phyloP scores from a whole-genome alignment of 64 coral and sea anemone species.

The Actinia tenebrosa region DNA sequence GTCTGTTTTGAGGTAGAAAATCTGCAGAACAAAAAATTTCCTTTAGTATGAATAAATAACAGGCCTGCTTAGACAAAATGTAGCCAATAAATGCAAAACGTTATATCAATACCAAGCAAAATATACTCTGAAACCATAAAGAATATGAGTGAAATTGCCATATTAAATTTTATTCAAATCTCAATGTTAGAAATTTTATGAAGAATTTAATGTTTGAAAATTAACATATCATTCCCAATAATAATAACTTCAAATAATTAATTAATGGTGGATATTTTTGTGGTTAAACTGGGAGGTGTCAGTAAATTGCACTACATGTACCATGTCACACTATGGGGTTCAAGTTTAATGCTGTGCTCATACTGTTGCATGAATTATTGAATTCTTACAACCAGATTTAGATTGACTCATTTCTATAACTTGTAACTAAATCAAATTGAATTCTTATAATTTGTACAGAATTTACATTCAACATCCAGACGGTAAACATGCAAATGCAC shows the following conservation, averaged over 20 bases:
- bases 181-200: background rate
- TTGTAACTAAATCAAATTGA: background rate
- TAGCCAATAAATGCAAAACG: no score
- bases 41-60: no score
- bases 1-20: conserved; percentile 97
- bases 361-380: background rate
- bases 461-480: background rate
- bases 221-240: background rate
- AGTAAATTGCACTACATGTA: background rate
- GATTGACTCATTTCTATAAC: background rate
- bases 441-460: background rate
- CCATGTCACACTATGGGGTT: background rate
- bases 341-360: background rate
- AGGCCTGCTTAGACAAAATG: no score
- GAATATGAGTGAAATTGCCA: background rate
- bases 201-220: background rate
- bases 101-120: no score
- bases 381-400: background rate
- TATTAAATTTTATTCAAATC: background rate
- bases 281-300: background rate
- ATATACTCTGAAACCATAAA: no score
- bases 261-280: background rate
- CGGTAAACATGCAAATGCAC: background rate
- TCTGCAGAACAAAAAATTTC: conserved; percentile 22
- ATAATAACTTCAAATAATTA: background rate